Conservation (phyloP, 1,140 invertebrate species). For the Phymastichus coffea region DNA sequence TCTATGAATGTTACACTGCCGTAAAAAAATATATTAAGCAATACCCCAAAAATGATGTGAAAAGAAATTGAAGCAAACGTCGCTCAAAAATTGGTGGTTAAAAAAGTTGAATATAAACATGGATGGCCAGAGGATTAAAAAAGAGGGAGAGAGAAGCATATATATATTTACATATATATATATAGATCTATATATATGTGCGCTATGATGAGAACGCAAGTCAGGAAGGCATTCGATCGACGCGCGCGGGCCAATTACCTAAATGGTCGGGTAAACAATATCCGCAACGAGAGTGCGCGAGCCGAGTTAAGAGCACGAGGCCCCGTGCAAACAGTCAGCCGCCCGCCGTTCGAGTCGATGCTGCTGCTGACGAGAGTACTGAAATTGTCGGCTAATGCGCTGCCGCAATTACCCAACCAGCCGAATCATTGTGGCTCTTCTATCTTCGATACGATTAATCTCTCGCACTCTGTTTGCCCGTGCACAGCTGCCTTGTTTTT, state of each 20-base stretch:
- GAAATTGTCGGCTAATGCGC: conserved; percentile 25
- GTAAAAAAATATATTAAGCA: no score
- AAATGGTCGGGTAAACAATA: conserved; percentile 59
- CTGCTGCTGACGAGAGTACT: conserved; percentile 12
- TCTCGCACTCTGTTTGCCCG: neutral
- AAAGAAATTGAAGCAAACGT: no score
- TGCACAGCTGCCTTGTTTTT: no score
- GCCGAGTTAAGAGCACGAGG: conserved; percentile 47
- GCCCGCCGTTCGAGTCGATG: conserved; percentile 24
- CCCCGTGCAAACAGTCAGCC: conserved; percentile 20
- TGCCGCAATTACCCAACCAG: conserved; percentile 16
- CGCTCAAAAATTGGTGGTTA: no score
- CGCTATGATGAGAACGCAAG: neutral
- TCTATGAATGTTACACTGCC: no score
- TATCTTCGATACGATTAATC: neutral
- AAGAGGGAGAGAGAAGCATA: neutral
- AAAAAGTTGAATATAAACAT: no score
- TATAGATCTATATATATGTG: neutral
- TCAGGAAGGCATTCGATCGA: neutral
- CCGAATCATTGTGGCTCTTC: neutral
- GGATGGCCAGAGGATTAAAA: no score
- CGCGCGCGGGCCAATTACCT: conserved; percentile 51
- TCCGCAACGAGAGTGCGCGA: conserved; percentile 38
- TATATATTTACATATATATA: neutral
- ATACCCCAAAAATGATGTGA: no score